A percentile compares a stretch with the other conserved stretches of the same genome.
These are phyloP conservation scores for Watsonalla binaria DNA, from an alignment of 2,888 invertebrate species.

Conservation along the genomic window DNA sequence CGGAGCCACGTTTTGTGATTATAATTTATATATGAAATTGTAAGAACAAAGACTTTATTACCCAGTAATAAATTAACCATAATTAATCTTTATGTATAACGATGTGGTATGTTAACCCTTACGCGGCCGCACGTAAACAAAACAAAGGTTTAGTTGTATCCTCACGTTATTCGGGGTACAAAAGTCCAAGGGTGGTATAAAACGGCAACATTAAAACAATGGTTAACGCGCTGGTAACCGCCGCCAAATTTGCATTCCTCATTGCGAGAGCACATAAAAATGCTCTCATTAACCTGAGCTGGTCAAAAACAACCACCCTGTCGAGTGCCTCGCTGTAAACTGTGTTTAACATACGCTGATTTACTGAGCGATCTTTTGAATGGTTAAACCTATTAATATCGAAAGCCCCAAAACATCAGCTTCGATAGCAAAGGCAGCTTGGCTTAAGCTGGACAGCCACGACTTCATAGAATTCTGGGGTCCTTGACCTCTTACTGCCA, in stretches of 20 bases:
- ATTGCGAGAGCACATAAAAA: slow-evolving; percentile 75
- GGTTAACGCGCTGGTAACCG: slow-evolving; percentile 63
- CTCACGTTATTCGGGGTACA: slow-evolving; percentile 51
- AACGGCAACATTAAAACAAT: slow-evolving; percentile 67
- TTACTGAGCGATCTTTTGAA: slow-evolving; percentile 20
- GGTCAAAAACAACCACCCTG: slow-evolving; percentile 57
- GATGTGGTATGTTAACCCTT: background rate
- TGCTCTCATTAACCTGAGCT: slow-evolving; percentile 74
- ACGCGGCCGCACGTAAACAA: slow-evolving; percentile 25
- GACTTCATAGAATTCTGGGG: no score
- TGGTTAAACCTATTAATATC: background rate
- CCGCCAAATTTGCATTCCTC: slow-evolving; percentile 76
- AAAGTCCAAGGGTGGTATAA: slow-evolving; percentile 54
- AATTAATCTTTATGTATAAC: background rate
- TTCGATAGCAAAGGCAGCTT: no score
- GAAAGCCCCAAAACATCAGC: no score
- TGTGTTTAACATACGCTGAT: slow-evolving; percentile 17
- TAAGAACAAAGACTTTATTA: background rate
- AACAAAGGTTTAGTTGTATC: slow-evolving; percentile 54
- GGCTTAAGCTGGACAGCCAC: no score
- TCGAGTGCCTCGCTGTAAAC: slow-evolving; percentile 26
- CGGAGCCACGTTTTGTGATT: background rate
- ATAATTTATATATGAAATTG: background rate
- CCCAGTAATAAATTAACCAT: background rate
- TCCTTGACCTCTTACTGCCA: no score